Percentiles rank a stretch among this genome's conserved stretches.
These are phyloP conservation scores for Ictalurus furcatus DNA, from an alignment of 2,113 vertebrate genomes.

Conservation along the genomic window DNA sequence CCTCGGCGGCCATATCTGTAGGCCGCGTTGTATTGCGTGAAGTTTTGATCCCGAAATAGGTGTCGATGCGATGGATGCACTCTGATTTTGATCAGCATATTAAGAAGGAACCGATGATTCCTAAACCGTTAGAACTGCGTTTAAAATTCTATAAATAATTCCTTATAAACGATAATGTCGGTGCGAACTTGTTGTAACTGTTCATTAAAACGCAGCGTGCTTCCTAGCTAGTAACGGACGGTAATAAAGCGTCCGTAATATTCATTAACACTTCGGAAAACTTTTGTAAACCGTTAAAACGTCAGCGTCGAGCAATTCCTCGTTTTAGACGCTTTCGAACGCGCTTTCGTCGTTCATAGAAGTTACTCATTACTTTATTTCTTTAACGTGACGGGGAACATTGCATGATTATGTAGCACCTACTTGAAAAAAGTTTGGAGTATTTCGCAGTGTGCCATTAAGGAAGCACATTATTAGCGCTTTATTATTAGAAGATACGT, in stretches of 20 bases:
- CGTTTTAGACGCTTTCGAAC: too few species aligned
- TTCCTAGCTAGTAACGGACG: not conserved
- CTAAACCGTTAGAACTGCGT: too few species aligned
- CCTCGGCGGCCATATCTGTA: not conserved
- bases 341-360: too few species aligned
- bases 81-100: too few species aligned
- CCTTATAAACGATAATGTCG: not conserved
- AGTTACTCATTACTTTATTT: too few species aligned
- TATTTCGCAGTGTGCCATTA: not conserved
- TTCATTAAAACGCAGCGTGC: not conserved
- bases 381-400: too few species aligned
- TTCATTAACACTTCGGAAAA: not conserved
- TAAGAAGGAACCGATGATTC: too few species aligned
- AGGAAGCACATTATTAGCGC: not conserved
- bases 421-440: too few species aligned
- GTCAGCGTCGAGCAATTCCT: too few species aligned
- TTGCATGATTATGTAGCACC: too few species aligned
- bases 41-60: not conserved
- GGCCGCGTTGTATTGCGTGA: not conserved
- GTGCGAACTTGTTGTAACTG: not conserved
- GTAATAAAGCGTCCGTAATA: not conserved
- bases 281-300: too few species aligned
- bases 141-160: not conserved
- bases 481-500: not conserved
- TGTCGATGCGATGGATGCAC: too few species aligned